These are phyloP conservation scores for Pavo muticus DNA, from an alignment of 2,113 vertebrate genomes.

Conservation along the genomic window DNA sequence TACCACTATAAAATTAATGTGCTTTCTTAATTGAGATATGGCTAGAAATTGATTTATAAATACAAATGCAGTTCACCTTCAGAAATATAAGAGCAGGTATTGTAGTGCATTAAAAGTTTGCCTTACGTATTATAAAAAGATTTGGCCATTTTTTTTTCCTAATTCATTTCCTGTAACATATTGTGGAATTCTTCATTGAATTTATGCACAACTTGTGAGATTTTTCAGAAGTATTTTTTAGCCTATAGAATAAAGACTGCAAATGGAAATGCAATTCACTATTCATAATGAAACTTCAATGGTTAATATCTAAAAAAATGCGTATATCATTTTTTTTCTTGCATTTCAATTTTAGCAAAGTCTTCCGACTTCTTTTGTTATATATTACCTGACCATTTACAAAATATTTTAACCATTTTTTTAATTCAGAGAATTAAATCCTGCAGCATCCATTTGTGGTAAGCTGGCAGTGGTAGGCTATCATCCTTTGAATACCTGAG, in stretches of 20 bases:
- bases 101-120: neutral
- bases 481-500: neutral
- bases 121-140: neutral
- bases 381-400: neutral
- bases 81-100: neutral
- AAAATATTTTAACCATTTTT: neutral
- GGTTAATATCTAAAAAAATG: neutral
- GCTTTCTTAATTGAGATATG: neutral
- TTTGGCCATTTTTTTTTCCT: neutral
- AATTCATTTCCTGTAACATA: neutral
- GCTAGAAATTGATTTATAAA: neutral
- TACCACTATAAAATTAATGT: neutral
- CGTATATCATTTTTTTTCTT: neutral
- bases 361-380: neutral
- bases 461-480: neutral
- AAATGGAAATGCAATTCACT: neutral
- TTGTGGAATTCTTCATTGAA: neutral
- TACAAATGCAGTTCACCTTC: neutral
- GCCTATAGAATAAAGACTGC: neutral
- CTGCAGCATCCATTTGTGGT: neutral
- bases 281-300: neutral
- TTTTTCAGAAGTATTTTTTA: neutral
- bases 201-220: rapidly evolving
- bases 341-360: neutral
- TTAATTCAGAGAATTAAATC: neutral